Base-by-base conservation (phyloP, 2,797 vertebrate species). In the Argentina silus region DNA sequence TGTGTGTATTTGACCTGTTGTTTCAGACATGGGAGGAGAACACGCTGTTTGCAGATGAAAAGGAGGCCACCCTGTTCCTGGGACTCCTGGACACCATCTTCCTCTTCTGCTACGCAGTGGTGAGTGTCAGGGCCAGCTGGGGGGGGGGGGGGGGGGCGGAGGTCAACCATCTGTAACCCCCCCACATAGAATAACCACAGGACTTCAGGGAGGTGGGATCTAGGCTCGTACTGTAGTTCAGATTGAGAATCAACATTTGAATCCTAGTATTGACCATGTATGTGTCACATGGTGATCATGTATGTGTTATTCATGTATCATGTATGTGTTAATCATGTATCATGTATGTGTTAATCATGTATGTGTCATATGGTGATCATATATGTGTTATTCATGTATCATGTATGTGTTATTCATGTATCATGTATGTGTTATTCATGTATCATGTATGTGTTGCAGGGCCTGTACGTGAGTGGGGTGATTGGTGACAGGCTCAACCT, bases 71-170 rank as follows among this genome's bases (percentile, higher is more conserved):
- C 1, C 92, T 99, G 45, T 99, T 99, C 79, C 86, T 99, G 14
- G 98, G 98, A 45, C 94, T 88, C 0, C 70, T 99, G 87, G 98
- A 99, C 82, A 97, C 97, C 53, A 93, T 99, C 79, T 99, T 99
- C 84, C 95, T 99, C 67, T 97, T 99, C 89, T 97, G 97, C 1
- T 99, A 99, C 10, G 98, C 98, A 7, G 85, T 96, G 95, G 98
- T 99, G 87, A 94, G 96, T 93, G 12, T 17, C 36, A n/a, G 8
- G 42, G 10, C 17, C 36, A 55, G 43, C 12, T 42, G 44, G 11
- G 6, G 11, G 51, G 12, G 11, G 17, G 51, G 51, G 9, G 51
- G 14, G 6, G 51, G 51, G 53, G 4, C 53, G 6, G 15, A 8
- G n/a, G 53, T 15, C n/a, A 15, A 7, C 9, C 21, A 8, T 44